A percentile compares a stretch with the other conserved stretches of the same genome.
Evolutionary conservation across 1,140 invertebrate species (phyloP).

Genomic region (Drosophila sp.): DNA sequence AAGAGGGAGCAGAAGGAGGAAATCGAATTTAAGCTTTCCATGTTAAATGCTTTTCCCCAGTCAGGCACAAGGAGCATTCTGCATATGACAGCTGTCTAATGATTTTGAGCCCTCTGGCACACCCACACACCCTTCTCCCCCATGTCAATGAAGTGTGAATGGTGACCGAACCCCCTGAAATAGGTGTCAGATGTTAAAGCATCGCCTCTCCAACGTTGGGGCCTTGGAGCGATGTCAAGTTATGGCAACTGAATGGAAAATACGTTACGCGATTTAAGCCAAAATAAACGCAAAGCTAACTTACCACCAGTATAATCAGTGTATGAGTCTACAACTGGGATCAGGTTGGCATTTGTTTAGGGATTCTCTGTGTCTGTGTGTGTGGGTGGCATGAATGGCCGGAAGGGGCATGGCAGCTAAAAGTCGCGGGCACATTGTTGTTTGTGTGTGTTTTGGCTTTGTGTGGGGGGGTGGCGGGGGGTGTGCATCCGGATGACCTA

Average conservation of each 20-base stretch:
- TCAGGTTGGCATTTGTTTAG: background rate
- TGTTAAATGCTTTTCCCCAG: background rate
- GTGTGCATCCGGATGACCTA: conserved; percentile 9
- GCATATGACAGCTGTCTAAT: conserved; percentile 60
- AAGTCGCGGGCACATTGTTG: conserved; percentile 10
- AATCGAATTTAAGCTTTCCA: background rate
- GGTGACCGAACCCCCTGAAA: conserved; percentile 28
- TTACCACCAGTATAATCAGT: conserved; percentile 59
- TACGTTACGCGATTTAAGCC: conserved; percentile 7
- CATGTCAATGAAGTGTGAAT: conserved; percentile 55
- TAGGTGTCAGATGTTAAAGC: conserved; percentile 69
- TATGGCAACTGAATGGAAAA: conserved; percentile 5
- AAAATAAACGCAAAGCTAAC: conserved; percentile 13
- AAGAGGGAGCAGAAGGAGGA: conserved; percentile 17
- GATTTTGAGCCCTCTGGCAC: conserved; percentile 31
- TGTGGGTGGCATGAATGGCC: too few relatives aligned
- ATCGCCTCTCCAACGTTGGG: conserved; percentile 8
- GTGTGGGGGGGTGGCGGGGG: conserved; percentile 2
- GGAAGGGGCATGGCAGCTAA: background rate
- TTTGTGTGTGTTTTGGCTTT: conserved; percentile 12
- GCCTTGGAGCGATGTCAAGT: background rate
- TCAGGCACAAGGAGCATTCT: conserved; percentile 20
- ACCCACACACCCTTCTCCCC: background rate
- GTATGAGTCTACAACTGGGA: conserved; percentile 27
- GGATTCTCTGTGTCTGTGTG: background rate